These are phyloP conservation scores for Trachelus iudaicus DNA, from an alignment of 2,888 invertebrate species.

Conservation along the genomic window DNA sequence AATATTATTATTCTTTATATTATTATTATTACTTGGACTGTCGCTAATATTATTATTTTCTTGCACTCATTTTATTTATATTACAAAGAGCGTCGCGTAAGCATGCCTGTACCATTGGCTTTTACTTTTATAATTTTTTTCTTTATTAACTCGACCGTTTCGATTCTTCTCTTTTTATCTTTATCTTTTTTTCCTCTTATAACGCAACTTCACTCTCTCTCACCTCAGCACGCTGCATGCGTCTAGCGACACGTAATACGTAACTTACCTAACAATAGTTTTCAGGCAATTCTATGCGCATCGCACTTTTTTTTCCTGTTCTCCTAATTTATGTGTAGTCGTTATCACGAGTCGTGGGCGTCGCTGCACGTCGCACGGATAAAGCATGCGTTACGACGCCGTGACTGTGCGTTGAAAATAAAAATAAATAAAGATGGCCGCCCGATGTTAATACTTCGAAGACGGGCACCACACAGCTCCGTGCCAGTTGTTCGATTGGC, in stretches of 20 bases:
- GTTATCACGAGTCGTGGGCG: neutral
- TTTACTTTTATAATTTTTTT: neutral
- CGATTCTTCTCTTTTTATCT: neutral
- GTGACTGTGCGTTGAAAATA: neutral
- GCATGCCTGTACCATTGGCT: neutral
- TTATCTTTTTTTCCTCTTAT: neutral
- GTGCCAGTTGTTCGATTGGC: neutral
- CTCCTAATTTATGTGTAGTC: neutral
- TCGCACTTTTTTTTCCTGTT: neutral
- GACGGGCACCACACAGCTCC: neutral
- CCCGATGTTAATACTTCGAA: neutral
- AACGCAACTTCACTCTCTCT: neutral
- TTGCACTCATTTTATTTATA: neutral
- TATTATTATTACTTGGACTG: neutral
- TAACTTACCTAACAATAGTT: neutral
- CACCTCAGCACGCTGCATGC: neutral
- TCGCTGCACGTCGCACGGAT: too few species aligned
- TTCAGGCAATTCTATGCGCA: neutral
- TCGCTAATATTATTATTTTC: neutral
- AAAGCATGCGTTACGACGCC: neutral
- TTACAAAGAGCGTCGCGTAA: neutral
- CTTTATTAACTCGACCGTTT: neutral
- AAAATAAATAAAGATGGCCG: neutral
- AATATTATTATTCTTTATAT: neutral
- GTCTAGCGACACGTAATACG: neutral